Conservation (phyloP, 2,888 invertebrate species). For the Zygothrica quintamaculata region DNA sequence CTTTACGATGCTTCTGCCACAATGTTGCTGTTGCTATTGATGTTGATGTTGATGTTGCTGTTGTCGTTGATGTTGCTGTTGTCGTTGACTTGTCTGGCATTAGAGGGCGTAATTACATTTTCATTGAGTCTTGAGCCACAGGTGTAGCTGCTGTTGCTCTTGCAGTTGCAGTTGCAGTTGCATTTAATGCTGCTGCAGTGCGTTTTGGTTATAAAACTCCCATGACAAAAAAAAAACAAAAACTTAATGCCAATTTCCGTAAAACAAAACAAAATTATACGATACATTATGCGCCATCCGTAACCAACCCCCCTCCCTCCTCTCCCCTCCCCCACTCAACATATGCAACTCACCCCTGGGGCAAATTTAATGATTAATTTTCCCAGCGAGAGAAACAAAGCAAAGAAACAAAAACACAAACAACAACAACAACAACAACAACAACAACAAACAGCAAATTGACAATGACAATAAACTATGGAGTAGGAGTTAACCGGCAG, state of each 20-base stretch:
- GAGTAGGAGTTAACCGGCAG: too few species aligned
- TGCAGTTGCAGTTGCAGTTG: conserved; percentile 26
- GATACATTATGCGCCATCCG: conserved; percentile 45
- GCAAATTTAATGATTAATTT: conserved; percentile 74
- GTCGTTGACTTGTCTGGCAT: conserved; percentile 53
- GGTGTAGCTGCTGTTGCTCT: conserved; percentile 20
- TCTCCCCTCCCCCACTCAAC: too few species aligned
- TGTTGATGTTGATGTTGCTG: conserved; percentile 23
- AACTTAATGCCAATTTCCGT: conserved; percentile 66
- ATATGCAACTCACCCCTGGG: too few species aligned
- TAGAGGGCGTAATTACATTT: conserved; percentile 79
- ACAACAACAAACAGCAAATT: conserved; percentile 10
- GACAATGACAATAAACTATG: conserved; percentile 3
- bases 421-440: conserved; percentile 20
- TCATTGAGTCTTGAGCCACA: conserved; percentile 56
- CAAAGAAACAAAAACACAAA: conserved; percentile 43
- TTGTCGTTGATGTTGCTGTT: conserved; percentile 24
- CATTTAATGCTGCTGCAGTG: conserved; percentile 20
- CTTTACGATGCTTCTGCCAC: conserved; percentile 2
- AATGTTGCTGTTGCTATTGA: conserved; percentile 18
- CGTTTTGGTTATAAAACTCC: conserved; percentile 52
- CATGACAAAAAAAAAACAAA: conserved; percentile 64
- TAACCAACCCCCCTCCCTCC: too few species aligned
- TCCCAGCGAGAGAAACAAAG: conserved; percentile 66
- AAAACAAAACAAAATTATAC: conserved; percentile 40